Base-by-base conservation (phyloP, 2,888 invertebrate genomes). In the Iphiclides podalirius region DNA sequence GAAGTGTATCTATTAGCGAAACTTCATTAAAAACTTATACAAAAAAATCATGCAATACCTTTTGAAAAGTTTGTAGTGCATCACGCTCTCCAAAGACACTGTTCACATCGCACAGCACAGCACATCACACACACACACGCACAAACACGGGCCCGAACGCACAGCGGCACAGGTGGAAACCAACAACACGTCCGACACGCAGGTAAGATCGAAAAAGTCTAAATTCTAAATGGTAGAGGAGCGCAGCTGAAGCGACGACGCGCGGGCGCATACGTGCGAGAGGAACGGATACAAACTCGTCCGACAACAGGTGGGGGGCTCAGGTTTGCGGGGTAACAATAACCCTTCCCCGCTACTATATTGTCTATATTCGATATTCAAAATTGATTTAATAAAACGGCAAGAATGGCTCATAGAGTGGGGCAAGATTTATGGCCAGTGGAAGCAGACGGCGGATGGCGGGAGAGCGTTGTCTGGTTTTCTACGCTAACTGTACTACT, bases 1-100 rank as follows among this genome's bases (percentile, higher is more conserved):
- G 31, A 46, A 12, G 17, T 13, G 6, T 6, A 2, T 14, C 14
- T 13, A 39, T 16, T n/a, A 23, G 12, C 3, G 36, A 42, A 44
- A 48, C 55, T 43, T 46, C 52, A 52, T 46, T 39, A 33, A 55
- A 51, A 56, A 44, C 33, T n/a, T 31, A n/a, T 2, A 3, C 11
- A 31, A 1, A 4, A 11, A 39, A 6, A 20, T 17, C 43, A 26
- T 43, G 41, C 26, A 53, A 67, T 80, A 87, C 88, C 88, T 86
- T 68, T 80, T 84, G 60, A 87, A 86, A 47, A 88, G 64, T 64
- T 88, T 88, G 60, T 86, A 88, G 75, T 88, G 87, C 88, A 88
- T 88, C 79, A 82, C 78, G 48, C 54, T 40, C 38, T 46, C 20
- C 52, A 51, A 47, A n/a, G 42, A 17, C 44, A 44, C 39, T 16